phyloP scores from a whole-genome alignment of 1,140 invertebrate species.

The Drosophila malerkotliana region DNA sequence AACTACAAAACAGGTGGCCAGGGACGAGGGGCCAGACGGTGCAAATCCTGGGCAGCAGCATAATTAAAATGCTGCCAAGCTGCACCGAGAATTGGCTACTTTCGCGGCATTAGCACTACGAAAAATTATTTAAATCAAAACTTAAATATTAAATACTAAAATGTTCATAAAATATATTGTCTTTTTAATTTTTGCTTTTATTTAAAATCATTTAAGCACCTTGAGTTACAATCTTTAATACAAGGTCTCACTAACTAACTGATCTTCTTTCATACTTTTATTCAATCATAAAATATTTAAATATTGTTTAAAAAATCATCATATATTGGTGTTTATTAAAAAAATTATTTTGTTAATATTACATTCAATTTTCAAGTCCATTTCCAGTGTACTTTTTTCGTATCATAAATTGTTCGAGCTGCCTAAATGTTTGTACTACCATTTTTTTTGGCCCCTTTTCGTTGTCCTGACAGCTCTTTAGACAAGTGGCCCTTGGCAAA shows the following conservation, averaged over 20 bases:
- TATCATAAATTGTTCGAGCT: constrained; percentile 48
- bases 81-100: constrained; percentile 52
- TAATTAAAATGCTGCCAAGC: constrained; percentile 69
- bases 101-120: constrained; percentile 7
- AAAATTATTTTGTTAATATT: no score
- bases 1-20: constrained; percentile 22
- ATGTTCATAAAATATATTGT: no score
- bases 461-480: constrained; percentile 35
- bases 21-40: constrained; percentile 10
- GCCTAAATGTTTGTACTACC: constrained; percentile 52
- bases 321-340: no score
- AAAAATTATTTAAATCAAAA: not conserved
- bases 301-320: no score
- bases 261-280: no score
- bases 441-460: constrained; percentile 12
- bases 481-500: constrained; percentile 41
- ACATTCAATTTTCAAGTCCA: not conserved
- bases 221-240: no score
- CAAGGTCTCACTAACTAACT: no score
- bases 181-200: no score
- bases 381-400: not conserved
- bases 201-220: no score
- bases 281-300: no score
- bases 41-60: constrained; percentile 40
- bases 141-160: not conserved